Conservation (phyloP, 2,113 vertebrate genomes). For the Bubo blakistoni region DNA sequence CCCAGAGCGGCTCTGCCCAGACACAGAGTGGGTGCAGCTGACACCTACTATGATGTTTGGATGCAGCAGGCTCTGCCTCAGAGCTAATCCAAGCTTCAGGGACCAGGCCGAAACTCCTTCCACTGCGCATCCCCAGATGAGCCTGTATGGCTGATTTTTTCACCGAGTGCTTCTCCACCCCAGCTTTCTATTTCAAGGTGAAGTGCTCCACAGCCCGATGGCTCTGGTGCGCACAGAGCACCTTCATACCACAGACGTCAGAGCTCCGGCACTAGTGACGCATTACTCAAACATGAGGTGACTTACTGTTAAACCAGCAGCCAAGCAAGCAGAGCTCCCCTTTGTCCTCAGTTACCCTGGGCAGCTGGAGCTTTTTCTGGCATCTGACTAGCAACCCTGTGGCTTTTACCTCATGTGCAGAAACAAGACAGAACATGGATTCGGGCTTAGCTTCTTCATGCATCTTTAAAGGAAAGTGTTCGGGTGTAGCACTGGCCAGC, state of each 20-base stretch:
- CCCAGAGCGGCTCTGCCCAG: not conserved
- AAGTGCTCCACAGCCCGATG: accelerated
- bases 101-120: not conserved
- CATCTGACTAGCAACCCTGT: not conserved
- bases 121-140: accelerated
- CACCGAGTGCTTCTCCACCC: not conserved
- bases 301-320: not conserved
- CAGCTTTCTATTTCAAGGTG: not conserved
- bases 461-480: not conserved
- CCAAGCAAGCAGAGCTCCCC: not conserved
- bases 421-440: not conserved
- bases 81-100: not conserved
- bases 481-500: not conserved
- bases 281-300: not conserved
- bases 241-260: not conserved
- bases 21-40: not conserved
- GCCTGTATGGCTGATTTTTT: not conserved
- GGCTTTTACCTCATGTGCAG: not conserved
- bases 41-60: not conserved
- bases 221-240: not conserved
- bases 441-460: not conserved
- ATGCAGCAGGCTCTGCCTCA: not conserved
- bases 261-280: not conserved
- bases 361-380: constrained; percentile 32
- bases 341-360: not conserved